phyloP scores from a whole-genome alignment of 53 echinoderm and acorn worm species.

The Henricia sp. region DNA sequence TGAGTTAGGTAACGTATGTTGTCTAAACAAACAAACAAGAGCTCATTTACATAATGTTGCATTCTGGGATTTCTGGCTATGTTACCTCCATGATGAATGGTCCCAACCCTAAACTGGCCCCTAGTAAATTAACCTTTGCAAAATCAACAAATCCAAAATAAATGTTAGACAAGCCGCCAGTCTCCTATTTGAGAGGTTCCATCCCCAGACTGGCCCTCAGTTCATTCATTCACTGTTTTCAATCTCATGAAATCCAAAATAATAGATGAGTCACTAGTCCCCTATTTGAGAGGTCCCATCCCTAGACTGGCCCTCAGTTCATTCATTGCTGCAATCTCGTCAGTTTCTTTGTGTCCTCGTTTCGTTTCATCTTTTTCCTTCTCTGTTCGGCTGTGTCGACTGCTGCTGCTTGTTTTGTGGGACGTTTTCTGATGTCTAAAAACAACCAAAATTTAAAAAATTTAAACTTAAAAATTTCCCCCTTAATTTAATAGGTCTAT shows the following conservation, averaged over 20 bases:
- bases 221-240: neutral
- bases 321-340: constrained; percentile 70
- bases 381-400: constrained; percentile 53
- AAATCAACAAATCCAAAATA: no score
- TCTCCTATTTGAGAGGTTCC: constrained; percentile 20
- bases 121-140: neutral
- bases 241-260: no score
- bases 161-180: neutral
- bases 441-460: neutral
- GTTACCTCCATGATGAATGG: no score
- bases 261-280: neutral
- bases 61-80: no score
- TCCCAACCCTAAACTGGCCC: neutral
- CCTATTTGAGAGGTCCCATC: constrained; percentile 68
- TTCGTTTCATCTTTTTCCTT: constrained; percentile 50
- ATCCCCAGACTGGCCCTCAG: neutral
- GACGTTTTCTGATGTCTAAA: constrained; percentile 48
- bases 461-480: no score
- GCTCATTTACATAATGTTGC: no score
- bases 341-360: constrained; percentile 23
- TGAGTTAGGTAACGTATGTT: no score
- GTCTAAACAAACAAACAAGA: no score
- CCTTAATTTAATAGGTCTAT: no score
- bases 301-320: constrained; percentile 73
- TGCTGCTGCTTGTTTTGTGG: constrained; percentile 56